phyloP scores from a whole-genome alignment of 2,888 invertebrate genomes.

The Platycheirus rosarum region DNA sequence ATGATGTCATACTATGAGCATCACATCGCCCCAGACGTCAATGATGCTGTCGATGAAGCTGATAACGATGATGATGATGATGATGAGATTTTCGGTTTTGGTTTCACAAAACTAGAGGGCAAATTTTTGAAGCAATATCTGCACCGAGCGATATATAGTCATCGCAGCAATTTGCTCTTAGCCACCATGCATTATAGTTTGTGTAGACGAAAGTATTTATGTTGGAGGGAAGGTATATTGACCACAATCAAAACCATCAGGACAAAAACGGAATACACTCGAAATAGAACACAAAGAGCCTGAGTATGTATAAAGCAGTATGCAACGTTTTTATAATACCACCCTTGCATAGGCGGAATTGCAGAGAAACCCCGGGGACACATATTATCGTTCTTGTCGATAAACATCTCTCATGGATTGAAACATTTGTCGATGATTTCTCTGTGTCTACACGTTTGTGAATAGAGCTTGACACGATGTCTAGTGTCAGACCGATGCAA shows the following conservation, averaged over 20 bases:
- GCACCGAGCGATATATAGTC: slow-evolving; percentile 13
- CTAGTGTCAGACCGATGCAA: slow-evolving; percentile 48
- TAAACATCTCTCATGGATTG: slow-evolving; percentile 66
- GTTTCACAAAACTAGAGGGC: slow-evolving; percentile 56
- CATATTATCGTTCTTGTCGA: slow-evolving; percentile 68
- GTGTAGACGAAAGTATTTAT: neutral
- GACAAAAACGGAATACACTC: slow-evolving; percentile 57
- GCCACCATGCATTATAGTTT: slow-evolving; percentile 17
- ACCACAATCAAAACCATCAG: slow-evolving; percentile 59
- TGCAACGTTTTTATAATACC: slow-evolving; percentile 38
- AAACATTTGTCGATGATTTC: slow-evolving; percentile 60
- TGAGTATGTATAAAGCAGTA: neutral
- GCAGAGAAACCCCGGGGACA: slow-evolving; percentile 54
- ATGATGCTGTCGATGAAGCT: slow-evolving; percentile 34
- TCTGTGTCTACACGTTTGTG: slow-evolving; percentile 67
- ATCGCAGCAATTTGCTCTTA: slow-evolving; percentile 60
- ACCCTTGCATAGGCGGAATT: slow-evolving; percentile 25
- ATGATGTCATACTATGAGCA: slow-evolving; percentile 10
- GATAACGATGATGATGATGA: slow-evolving; percentile 11
- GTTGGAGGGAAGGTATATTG: slow-evolving; percentile 32
- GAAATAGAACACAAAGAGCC: slow-evolving; percentile 18
- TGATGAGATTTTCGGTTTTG: slow-evolving; percentile 68
- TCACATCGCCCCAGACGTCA: slow-evolving; percentile 42
- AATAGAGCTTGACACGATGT: slow-evolving; percentile 65
- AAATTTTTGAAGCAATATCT: slow-evolving; percentile 43